Evolutionary conservation across 2,797 vertebrate species (phyloP).

Genomic region (Caiman crocodilus): DNA sequence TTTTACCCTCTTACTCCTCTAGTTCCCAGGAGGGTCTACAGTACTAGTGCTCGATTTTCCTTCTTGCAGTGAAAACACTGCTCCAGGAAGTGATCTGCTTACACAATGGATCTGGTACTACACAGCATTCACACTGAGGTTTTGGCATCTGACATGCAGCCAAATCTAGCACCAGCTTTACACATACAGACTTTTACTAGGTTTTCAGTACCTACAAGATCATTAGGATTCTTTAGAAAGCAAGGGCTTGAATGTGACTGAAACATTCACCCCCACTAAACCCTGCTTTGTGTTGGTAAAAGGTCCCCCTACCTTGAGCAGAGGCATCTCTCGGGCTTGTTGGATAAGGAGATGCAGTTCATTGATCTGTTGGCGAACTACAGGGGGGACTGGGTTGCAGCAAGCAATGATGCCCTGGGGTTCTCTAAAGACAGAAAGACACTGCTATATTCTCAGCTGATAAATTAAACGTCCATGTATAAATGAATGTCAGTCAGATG

Average conservation of each 20-base stretch:
- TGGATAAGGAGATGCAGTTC: slow-evolving; percentile 92
- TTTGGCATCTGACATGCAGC: background rate
- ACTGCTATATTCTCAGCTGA: background rate
- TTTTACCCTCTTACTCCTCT: background rate
- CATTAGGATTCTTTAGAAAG: background rate
- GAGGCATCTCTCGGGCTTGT: slow-evolving; percentile 93
- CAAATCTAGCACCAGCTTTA: background rate
- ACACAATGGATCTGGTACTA: background rate
- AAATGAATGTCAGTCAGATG: background rate
- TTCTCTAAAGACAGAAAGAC: slow-evolving; percentile 84
- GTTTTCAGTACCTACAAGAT: background rate
- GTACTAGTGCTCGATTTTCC: background rate
- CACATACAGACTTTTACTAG: background rate
- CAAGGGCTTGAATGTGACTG: background rate
- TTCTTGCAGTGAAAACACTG: background rate
- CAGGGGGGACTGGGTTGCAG: slow-evolving; percentile 93
- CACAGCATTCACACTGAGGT: background rate
- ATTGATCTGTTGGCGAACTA: slow-evolving; percentile 95
- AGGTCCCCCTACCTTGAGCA: slow-evolving; percentile 89
- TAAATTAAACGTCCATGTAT: background rate
- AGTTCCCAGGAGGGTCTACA: background rate
- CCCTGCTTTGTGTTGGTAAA: background rate
- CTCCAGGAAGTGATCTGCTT: background rate
- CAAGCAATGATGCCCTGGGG: slow-evolving; percentile 96
- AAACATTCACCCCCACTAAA: background rate